Evolutionary conservation across 2,888 invertebrate species (phyloP).

Genomic region (Willowsia nigromaculata): DNA sequence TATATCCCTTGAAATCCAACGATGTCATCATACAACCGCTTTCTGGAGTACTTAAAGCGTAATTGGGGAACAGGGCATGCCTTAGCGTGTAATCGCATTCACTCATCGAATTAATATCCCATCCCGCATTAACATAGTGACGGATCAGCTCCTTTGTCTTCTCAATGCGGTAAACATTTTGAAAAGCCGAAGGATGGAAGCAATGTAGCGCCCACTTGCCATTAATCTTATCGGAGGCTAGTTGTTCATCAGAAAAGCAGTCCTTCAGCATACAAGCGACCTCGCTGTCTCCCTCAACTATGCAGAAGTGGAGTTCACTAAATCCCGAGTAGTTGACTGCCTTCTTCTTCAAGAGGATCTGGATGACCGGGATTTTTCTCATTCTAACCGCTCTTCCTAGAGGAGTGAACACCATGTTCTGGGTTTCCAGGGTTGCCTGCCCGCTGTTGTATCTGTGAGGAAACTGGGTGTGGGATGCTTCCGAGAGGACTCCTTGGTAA

Average conservation of each 20-base stretch:
- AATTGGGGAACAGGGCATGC: no score
- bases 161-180: neutral
- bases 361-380: slow-evolving; percentile 41
- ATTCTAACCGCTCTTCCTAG: slow-evolving; percentile 53
- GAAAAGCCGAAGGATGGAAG: slow-evolving; percentile 33
- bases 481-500: slow-evolving; percentile 24
- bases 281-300: slow-evolving; percentile 53
- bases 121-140: slow-evolving; percentile 40
- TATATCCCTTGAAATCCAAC: neutral
- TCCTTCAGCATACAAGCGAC: slow-evolving; percentile 26
- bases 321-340: slow-evolving; percentile 1
- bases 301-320: slow-evolving; percentile 47
- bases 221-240: slow-evolving; percentile 19
- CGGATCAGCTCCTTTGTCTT: slow-evolving; percentile 10
- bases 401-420: slow-evolving; percentile 16
- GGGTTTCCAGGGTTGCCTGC: neutral
- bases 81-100: neutral
- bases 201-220: slow-evolving; percentile 44
- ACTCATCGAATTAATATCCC: slow-evolving; percentile 28
- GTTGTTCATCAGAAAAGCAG: slow-evolving; percentile 4
- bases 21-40: neutral
- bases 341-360: slow-evolving; percentile 3
- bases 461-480: slow-evolving; percentile 9
- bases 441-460: slow-evolving; percentile 27
- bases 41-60: neutral